Evolutionary conservation across 2,888 invertebrate species (phyloP).

Genomic region (Watsonalla binaria): DNA sequence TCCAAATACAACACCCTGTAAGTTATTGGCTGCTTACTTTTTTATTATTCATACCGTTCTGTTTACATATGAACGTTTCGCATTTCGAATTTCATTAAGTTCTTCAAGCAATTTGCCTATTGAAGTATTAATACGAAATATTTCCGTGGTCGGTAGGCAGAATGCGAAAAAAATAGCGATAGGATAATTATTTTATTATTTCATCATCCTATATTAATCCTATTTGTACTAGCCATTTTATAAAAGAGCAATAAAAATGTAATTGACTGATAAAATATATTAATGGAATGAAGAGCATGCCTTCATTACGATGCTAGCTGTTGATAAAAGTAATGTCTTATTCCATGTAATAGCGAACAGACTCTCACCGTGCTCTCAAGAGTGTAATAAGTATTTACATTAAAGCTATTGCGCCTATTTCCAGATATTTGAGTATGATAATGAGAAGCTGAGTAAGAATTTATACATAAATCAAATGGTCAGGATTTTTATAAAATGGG

Average conservation of each 20-base stretch:
- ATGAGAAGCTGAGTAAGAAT: too few relatives aligned
- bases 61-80: neutral
- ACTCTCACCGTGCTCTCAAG: neutral
- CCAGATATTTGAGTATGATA: neutral
- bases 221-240: neutral
- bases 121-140: too few relatives aligned
- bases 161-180: too few relatives aligned
- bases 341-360: neutral
- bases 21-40: slow-evolving; percentile 4
- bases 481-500: too few relatives aligned
- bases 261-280: neutral
- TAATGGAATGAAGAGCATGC: neutral
- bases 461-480: too few relatives aligned
- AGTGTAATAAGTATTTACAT: neutral
- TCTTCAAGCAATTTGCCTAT: too few relatives aligned
- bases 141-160: too few relatives aligned
- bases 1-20: slow-evolving; percentile 1
- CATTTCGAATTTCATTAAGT: too few relatives aligned
- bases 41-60: neutral
- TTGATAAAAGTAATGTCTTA: neutral
- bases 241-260: neutral
- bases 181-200: too few relatives aligned
- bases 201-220: too few relatives aligned
- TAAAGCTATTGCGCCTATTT: neutral
- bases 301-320: neutral